Evolutionary conservation across 1,140 invertebrate genomes (phyloP).

Genomic region (Cotesia vestalis): DNA sequence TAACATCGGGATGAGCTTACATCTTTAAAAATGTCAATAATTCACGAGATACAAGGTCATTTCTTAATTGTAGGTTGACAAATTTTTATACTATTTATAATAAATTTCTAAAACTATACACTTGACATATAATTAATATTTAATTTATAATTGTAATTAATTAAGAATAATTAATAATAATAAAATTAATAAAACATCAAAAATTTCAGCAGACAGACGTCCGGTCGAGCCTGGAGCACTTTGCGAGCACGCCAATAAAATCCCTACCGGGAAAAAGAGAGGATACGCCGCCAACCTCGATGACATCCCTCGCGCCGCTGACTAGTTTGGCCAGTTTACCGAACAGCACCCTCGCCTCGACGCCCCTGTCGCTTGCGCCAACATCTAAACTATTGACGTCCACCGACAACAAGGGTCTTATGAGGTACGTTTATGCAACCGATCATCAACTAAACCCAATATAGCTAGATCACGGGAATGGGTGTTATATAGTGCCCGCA

Average conservation of each 20-base stretch:
- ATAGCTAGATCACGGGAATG: not conserved
- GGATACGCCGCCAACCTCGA: constrained; percentile 61
- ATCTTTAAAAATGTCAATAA: too few relatives aligned
- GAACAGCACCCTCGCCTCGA: constrained; percentile 60
- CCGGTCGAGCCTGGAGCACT: constrained; percentile 62
- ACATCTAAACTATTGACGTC: constrained; percentile 61
- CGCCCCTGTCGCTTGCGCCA: constrained; percentile 60
- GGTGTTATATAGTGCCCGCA: too few relatives aligned
- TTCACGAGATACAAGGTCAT: too few relatives aligned
- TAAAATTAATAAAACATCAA: not conserved
- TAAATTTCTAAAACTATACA: too few relatives aligned
- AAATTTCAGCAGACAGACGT: constrained; percentile 63
- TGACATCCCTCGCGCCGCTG: constrained; percentile 62
- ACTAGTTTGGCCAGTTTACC: constrained; percentile 64
- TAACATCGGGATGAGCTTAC: too few relatives aligned
- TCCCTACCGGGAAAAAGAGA: constrained; percentile 62
- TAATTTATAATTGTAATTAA: too few relatives aligned
- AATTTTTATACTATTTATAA: too few relatives aligned
- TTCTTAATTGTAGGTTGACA: too few relatives aligned
- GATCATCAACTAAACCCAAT: not conserved
- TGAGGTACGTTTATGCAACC: constrained; percentile 53
- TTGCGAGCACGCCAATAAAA: constrained; percentile 62
- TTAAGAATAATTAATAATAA: constrained; percentile 8
- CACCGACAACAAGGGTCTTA: constrained; percentile 61
- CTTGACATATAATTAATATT: too few relatives aligned